Conservation (phyloP, 2,888 invertebrate species). For the Idaea biselata region DNA sequence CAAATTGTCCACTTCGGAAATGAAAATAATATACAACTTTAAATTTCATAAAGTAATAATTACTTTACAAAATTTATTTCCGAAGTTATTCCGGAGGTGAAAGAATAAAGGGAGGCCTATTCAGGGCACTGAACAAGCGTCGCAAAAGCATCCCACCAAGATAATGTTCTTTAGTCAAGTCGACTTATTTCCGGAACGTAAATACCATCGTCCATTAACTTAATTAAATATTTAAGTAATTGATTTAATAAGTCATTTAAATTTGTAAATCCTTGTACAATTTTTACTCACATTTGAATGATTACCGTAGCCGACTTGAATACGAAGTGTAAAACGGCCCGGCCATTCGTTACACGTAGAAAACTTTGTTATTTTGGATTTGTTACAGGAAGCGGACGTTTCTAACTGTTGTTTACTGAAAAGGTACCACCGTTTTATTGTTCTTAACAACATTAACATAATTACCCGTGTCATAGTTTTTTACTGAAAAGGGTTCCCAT, state of each 20-base stretch:
- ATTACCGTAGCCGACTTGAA: background rate
- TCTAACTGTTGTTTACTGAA: background rate
- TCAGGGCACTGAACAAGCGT: too few relatives aligned
- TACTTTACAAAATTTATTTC: too few relatives aligned
- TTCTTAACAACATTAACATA: conserved; percentile 1
- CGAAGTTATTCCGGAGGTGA: too few relatives aligned
- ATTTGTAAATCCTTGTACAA: background rate
- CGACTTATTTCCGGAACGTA: background rate
- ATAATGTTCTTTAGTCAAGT: background rate
- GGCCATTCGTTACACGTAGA: conserved; percentile 19
- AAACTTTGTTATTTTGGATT: conserved; percentile 16
- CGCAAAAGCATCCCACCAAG: too few relatives aligned
- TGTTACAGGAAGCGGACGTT: conserved; percentile 2
- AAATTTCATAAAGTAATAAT: too few relatives aligned
- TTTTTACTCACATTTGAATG: background rate
- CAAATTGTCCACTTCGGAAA: too few relatives aligned
- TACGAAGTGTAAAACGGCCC: background rate
- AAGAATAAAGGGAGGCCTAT: too few relatives aligned
- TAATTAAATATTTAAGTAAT: background rate
- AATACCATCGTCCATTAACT: background rate
- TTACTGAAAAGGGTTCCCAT: background rate
- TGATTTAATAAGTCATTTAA: background rate
- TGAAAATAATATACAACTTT: too few relatives aligned
- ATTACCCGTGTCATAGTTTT: background rate
- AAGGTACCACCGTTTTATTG: background rate